A percentile compares a stretch with the other conserved stretches of the same genome.
Conservation (phyloP, 2,797 vertebrate genomes). For the Mycteria americana region DNA sequence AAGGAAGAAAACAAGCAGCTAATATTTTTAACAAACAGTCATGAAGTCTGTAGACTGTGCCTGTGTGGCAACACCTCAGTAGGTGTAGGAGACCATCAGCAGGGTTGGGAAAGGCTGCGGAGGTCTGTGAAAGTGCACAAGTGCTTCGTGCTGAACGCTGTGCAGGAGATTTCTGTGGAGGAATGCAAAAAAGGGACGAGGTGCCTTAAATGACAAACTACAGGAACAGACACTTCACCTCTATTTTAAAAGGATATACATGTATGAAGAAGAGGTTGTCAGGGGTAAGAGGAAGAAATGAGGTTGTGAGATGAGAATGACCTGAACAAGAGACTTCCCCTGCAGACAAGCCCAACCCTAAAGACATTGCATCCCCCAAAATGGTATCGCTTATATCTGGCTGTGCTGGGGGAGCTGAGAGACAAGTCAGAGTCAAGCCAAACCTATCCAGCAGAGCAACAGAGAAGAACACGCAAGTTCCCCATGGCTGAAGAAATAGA, state of each 20-base stretch:
- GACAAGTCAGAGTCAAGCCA: not conserved
- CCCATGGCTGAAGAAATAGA: not conserved
- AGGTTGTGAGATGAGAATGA: not conserved
- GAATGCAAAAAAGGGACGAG: not conserved
- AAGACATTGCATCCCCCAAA: not conserved
- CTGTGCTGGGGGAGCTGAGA: not conserved
- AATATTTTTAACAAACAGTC: not conserved
- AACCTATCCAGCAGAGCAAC: not conserved
- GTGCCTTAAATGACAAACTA: not conserved
- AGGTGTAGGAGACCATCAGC: not conserved
- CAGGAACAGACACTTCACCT: not conserved
- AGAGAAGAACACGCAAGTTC: not conserved
- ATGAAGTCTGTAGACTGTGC: not conserved
- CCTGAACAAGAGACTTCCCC: not conserved
- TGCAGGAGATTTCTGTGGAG: not conserved
- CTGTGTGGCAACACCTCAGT: accelerated
- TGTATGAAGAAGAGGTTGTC: not conserved
- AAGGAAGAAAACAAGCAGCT: not conserved
- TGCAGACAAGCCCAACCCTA: not conserved
- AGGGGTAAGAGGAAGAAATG: not conserved
- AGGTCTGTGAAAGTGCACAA: not conserved
- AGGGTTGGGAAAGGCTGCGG: not conserved
- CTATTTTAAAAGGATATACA: not conserved
- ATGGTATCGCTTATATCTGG: not conserved
- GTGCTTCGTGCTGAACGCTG: not conserved